Percentiles rank a stretch among this genome's conserved stretches.
These are phyloP conservation scores for Patella vulgata DNA, from an alignment of 1,140 invertebrate species.

Conservation along the genomic window DNA sequence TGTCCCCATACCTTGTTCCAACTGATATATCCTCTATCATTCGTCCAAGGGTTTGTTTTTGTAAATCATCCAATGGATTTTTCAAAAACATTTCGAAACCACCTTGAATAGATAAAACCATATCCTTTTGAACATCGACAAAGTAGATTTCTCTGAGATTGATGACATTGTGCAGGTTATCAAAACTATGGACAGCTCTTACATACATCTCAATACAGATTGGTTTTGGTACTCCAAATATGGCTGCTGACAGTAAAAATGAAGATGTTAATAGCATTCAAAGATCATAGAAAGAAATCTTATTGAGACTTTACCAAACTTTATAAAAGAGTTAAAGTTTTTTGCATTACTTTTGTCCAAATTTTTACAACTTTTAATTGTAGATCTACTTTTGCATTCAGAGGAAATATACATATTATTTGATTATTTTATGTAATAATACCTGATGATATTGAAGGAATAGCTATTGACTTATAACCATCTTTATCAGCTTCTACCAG, in stretches of 20 bases:
- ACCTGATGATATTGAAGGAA: conserved; percentile 47
- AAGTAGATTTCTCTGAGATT: conserved; percentile 34
- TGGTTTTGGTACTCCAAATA: conserved; percentile 36
- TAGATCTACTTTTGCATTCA: background rate
- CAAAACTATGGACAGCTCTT: conserved; percentile 16
- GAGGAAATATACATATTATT: background rate
- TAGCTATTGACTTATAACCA: conserved; percentile 29
- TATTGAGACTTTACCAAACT: background rate
- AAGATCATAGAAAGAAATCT: background rate
- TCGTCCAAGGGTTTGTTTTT: no score
- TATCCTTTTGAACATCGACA: conserved; percentile 31
- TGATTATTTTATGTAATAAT: background rate
- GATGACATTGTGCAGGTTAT: background rate
- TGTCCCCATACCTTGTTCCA: no score
- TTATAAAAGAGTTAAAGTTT: background rate
- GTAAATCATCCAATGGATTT: background rate
- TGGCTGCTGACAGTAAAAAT: conserved; percentile 30
- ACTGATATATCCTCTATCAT: no score
- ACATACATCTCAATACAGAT: conserved; percentile 32
- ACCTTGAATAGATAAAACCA: conserved; percentile 21
- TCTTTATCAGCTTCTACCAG: conserved; percentile 24
- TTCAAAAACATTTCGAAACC: conserved; percentile 5
- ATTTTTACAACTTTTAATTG: background rate
- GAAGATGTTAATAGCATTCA: background rate
- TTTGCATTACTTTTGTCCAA: background rate